Evolutionary conservation across 23 tunicate genomes (phyloP).

Genomic region (Styela clava): DNA sequence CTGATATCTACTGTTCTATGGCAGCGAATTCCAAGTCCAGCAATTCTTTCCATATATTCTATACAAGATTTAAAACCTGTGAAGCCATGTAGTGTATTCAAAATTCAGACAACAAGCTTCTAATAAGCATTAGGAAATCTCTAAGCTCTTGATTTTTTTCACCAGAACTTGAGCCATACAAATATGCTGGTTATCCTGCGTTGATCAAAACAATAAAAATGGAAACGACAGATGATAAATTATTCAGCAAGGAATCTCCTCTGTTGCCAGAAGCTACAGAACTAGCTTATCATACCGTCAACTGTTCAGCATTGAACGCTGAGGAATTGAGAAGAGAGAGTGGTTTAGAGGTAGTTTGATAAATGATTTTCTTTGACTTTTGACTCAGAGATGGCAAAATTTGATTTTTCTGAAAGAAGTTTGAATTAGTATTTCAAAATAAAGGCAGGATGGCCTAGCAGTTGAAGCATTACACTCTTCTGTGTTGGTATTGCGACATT

Average conservation of each 20-base stretch:
- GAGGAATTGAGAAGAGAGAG: constrained; percentile 89
- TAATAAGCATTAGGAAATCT: too few relatives aligned
- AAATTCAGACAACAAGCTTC: too few relatives aligned
- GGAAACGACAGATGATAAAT: constrained; percentile 81
- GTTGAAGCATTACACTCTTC: too few relatives aligned
- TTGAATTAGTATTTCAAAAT: too few relatives aligned
- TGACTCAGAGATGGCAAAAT: neutral
- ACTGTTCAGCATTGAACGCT: constrained; percentile 99
- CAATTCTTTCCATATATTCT: too few relatives aligned
- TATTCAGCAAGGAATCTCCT: constrained; percentile 87
- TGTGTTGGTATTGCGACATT: too few relatives aligned
- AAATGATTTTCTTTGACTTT: neutral
- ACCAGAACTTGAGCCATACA: constrained; percentile 93
- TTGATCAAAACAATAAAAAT: constrained; percentile 84
- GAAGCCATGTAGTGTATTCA: too few relatives aligned
- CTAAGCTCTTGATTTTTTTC: too few relatives aligned
- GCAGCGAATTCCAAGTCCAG: too few relatives aligned
- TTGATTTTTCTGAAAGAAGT: neutral
- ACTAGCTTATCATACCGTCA: constrained; percentile 94
- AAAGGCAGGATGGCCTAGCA: too few relatives aligned
- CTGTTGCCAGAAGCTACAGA: constrained; percentile 89
- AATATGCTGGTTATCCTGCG: constrained; percentile 98
- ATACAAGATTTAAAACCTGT: too few relatives aligned
- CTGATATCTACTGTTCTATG: too few relatives aligned
- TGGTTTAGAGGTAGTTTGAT: constrained; percentile 62